These are phyloP conservation scores for Neotoxoptera formosana DNA, from an alignment of 1,140 invertebrate species.

Conservation along the genomic window DNA sequence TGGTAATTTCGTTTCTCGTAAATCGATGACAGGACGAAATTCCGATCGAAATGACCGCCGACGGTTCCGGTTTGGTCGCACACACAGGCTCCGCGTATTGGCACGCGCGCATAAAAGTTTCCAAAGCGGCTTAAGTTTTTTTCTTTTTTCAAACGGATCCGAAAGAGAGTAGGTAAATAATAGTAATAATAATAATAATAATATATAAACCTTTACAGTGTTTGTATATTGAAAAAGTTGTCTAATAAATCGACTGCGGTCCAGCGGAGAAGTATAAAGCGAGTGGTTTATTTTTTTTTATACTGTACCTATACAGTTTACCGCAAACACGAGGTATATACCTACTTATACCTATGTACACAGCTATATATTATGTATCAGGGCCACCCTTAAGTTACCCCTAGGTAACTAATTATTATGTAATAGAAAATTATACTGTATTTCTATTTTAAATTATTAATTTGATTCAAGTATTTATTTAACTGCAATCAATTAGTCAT, in stretches of 20 bases:
- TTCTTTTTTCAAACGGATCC: not conserved
- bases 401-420: not conserved
- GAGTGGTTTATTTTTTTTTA: not conserved
- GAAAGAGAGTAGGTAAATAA: not conserved
- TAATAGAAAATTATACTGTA: too few species aligned
- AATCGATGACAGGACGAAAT: not conserved
- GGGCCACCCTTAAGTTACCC: too few species aligned
- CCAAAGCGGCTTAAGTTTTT: not conserved
- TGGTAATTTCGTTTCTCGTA: not conserved
- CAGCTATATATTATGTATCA: not conserved
- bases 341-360: not conserved
- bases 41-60: not conserved
- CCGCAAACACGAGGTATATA: not conserved
- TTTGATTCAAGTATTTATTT: not conserved
- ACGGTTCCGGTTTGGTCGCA: not conserved
- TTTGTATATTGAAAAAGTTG: constrained; percentile 48
- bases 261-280: not conserved
- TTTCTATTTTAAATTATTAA: not conserved
- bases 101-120: constrained; percentile 12
- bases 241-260: constrained; percentile 33
- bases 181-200: not conserved
- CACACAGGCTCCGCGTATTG: not conserved
- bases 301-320: not conserved
- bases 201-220: constrained; percentile 7
- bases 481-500: not conserved